Evolutionary conservation across 2,888 invertebrate species (phyloP), one percentile per base, ranked within the genome.

Genomic region (Meghimatium bilineatum): DNA sequence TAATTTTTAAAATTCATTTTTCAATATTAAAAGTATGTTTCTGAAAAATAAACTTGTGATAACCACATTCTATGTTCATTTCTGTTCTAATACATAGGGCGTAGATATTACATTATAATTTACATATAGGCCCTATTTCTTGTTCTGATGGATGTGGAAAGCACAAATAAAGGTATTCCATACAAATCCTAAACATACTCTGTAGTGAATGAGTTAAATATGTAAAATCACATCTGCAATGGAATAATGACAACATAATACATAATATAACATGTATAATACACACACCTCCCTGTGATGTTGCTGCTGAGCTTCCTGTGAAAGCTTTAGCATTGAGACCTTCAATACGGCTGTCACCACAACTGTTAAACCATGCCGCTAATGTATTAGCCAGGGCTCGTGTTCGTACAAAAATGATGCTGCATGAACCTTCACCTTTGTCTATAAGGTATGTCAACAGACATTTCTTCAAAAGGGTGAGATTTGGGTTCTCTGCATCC

Each of bases 331-430:
- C 88, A 20, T 85, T 82, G 49, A 89, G 84, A 67, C 80, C 77
- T 2, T 77, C 75, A 34, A 85, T 66, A 10, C n/a, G 44, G 26
- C 32, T 23, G 36, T 78, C 56, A 20, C 52, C 63, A 67, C 77
- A 81, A 17, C 66, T 56, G 69, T 86, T 85, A 26, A 90, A 56
- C 86, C 88, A 90, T 20, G 79, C 75, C 12, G 88, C 86, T 34
- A 90, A 75, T 20, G 90, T 86, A 20, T 77, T 72, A 44, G 89
- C 89, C 3, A 89, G 88, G 26, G 90, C 89, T 69, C 90, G 82
- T 14, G 89, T 88, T 60, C 88, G 85, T 8, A 90, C 90, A 86
- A 90, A 90, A 63, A 90, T 87, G 67, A 90, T 88, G 29, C 89
- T 88, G 52, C 88, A 85, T 1, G 89, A 88, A 29, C 86, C 81